These are phyloP conservation scores for Neodiprion fabricii DNA, from an alignment of 1,140 invertebrate genomes.

Conservation along the genomic window DNA sequence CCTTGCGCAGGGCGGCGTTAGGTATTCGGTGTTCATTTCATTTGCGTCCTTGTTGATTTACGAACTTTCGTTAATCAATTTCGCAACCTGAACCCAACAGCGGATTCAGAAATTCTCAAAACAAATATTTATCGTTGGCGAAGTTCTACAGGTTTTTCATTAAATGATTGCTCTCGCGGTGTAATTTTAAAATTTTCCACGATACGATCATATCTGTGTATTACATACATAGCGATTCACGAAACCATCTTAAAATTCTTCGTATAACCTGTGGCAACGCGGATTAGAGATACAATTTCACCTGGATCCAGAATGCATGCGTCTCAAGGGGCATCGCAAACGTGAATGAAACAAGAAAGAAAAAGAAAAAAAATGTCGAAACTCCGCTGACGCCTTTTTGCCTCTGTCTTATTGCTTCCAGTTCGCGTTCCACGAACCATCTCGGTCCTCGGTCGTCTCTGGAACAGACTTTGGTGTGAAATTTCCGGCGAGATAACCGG, in stretches of 20 bases:
- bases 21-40: constrained; percentile 41
- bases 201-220: neutral
- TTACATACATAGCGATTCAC: no score
- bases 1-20: neutral
- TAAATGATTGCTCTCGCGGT: constrained; percentile 7
- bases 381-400: neutral
- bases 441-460: neutral
- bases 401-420: neutral
- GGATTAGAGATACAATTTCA: no score
- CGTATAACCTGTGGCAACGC: no score
- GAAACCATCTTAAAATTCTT: no score
- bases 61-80: constrained; percentile 39
- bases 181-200: constrained; percentile 26
- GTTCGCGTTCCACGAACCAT: neutral
- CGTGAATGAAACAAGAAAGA: no score
- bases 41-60: constrained; percentile 43
- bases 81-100: constrained; percentile 19
- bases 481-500: neutral
- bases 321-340: no score
- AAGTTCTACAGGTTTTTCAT: neutral
- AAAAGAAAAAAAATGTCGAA: no score
- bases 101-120: no score
- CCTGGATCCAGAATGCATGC: no score
- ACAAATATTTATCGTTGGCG: no score
- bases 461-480: neutral